Conservation (phyloP, 2,113 vertebrate genomes). For the Apaloderma vittatum region DNA sequence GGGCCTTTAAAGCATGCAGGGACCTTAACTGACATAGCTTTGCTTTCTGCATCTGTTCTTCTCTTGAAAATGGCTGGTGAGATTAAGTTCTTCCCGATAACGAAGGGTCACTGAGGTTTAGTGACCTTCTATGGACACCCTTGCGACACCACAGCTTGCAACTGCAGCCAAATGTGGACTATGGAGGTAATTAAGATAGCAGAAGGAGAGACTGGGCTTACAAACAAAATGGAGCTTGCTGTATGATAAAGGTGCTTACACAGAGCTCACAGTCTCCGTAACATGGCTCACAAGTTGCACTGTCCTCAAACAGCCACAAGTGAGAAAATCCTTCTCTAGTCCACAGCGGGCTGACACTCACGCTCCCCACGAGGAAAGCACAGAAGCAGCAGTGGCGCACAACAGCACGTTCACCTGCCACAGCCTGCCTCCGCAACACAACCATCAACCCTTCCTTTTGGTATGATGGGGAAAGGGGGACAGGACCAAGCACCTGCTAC, state of each 20-base stretch:
- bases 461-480: too few relatives aligned
- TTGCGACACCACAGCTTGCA: slow-evolving; percentile 29
- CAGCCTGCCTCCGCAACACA: background rate
- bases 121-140: background rate
- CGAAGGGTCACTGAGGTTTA: background rate
- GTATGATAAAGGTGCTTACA: background rate
- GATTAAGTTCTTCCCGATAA: slow-evolving; percentile 35
- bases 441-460: fast-evolving
- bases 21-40: background rate
- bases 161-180: background rate
- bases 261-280: background rate
- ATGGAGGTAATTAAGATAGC: slow-evolving; percentile 10
- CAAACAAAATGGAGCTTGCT: background rate
- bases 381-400: background rate
- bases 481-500: too few relatives aligned
- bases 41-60: background rate
- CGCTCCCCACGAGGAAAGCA: fast-evolving
- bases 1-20: background rate
- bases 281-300: background rate
- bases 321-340: background rate
- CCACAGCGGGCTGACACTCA: fast-evolving
- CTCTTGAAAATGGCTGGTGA: background rate
- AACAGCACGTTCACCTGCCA: background rate
- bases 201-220: background rate
- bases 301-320: background rate